Evolutionary conservation across 2,797 vertebrate species (phyloP).

Genomic region (Pogoniulus pusillus): DNA sequence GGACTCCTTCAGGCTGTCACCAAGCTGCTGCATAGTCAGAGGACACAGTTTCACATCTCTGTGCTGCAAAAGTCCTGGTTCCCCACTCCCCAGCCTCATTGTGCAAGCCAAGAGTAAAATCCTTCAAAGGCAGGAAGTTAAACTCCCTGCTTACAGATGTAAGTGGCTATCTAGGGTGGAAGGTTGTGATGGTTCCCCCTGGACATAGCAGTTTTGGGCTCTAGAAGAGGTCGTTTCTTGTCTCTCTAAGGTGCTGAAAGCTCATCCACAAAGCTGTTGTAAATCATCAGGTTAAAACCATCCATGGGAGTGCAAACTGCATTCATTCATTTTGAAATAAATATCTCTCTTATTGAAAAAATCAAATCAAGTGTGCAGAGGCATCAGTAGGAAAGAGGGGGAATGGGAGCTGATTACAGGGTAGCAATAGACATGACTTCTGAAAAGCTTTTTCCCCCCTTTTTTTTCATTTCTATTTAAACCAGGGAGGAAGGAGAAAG

Average conservation of each 20-base stretch:
- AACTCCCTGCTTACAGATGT: neutral
- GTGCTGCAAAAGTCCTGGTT: neutral
- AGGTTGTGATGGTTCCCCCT: neutral
- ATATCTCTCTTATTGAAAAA: neutral
- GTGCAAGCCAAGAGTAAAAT: neutral
- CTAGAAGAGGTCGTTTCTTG: neutral
- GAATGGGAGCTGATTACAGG: neutral
- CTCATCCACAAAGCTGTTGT: neutral
- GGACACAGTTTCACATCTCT: fast-evolving
- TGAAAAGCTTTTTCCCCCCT: neutral
- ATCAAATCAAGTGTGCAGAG: neutral
- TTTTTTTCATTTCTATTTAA: neutral
- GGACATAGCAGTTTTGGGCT: neutral
- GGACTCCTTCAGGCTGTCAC: neutral
- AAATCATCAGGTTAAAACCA: neutral
- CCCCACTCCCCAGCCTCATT: neutral
- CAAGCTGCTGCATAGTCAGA: neutral
- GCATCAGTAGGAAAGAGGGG: neutral
- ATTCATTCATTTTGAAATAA: neutral
- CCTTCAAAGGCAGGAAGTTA: neutral
- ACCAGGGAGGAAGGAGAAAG: neutral
- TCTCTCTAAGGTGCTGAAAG: neutral
- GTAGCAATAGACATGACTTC: neutral
- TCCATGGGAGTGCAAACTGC: neutral
- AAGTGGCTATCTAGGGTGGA: neutral